Evolutionary conservation across 2,797 vertebrate genomes (phyloP), one percentile per base, ranked within the genome.

Genomic region (Myiotriccus ornatus): DNA sequence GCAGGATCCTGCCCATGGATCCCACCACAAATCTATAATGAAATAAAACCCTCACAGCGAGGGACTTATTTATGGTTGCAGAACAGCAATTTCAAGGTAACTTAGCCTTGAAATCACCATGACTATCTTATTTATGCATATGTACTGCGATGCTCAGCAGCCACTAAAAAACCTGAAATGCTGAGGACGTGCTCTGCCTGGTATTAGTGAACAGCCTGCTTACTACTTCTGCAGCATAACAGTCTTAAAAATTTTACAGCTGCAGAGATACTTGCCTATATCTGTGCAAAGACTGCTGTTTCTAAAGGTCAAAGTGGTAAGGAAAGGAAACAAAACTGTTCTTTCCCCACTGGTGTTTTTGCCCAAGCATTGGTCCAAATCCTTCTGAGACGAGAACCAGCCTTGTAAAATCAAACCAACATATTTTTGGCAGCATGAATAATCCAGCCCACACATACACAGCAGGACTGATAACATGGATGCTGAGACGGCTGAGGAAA

Each of bases 81-180:
- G 63, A 94, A 74, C 73, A 74, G 63, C 71, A 85, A 95, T 95
- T 96, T 94, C 89, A 94, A 86, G 89, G 87, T 90, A 95, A 84
- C 17, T 93, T 90, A 95, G 62, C 46, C 57, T 74, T 82, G 92
- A 92, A 95, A 89, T 89, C 89, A 86, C 95, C 74, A 30, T 91
- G 91, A 92, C 89, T 91, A 90, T 96, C 93, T 91, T 90, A 81
- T 84, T 95, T 89, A 93, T 82, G 69, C 84, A 83, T 75, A 84
- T 49, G 37, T 73, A 83, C 81, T 25, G 19, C 32, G 50, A 32
- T 6, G 59, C 44, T 81, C 63, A 91, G 90, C 79, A 86, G 69
- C 28, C 25, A 28, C 78, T 3, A 49, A 89, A 81, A 81, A 74
- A 18, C 24, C 35, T 56, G 9, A 90, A 68, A 28, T 2, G 8